phyloP scores from a whole-genome alignment of 2,797 vertebrate species.

The Gadopsis bispinosus region DNA sequence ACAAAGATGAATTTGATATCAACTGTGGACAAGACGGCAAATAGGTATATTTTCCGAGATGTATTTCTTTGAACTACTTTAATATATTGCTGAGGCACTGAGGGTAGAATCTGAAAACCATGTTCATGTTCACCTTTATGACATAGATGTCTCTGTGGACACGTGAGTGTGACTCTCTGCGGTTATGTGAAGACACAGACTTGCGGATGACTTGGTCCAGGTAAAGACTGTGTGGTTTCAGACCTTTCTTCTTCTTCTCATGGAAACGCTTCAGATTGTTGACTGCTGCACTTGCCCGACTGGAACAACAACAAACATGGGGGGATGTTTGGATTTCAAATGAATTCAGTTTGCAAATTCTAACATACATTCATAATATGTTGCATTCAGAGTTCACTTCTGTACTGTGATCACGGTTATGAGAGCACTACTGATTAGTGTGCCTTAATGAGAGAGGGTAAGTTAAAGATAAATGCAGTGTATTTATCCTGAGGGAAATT shows the following conservation, averaged over 20 bases:
- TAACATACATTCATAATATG: neutral
- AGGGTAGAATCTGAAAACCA: neutral
- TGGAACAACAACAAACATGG: conserved; percentile 64
- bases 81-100: neutral
- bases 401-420: neutral
- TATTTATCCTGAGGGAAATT: neutral
- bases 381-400: neutral
- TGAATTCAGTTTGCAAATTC: neutral
- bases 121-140: conserved; percentile 88
- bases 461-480: neutral
- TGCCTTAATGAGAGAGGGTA: neutral
- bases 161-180: conserved; percentile 91
- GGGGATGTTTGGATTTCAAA: neutral
- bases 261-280: conserved; percentile 98
- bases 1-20: neutral
- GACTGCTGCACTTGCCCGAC: conserved; percentile 95
- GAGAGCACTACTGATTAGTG: neutral
- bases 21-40: neutral
- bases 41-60: neutral
- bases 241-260: conserved; percentile 96
- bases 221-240: conserved; percentile 95
- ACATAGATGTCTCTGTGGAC: conserved; percentile 95
- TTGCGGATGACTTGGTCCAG: conserved; percentile 98
- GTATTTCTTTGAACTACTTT: neutral
- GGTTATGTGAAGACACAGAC: conserved; percentile 89